Evolutionary conservation across 2,797 vertebrate species (phyloP), one percentile per base, ranked within the genome.

Genomic region (Melanotaenia nigrans): DNA sequence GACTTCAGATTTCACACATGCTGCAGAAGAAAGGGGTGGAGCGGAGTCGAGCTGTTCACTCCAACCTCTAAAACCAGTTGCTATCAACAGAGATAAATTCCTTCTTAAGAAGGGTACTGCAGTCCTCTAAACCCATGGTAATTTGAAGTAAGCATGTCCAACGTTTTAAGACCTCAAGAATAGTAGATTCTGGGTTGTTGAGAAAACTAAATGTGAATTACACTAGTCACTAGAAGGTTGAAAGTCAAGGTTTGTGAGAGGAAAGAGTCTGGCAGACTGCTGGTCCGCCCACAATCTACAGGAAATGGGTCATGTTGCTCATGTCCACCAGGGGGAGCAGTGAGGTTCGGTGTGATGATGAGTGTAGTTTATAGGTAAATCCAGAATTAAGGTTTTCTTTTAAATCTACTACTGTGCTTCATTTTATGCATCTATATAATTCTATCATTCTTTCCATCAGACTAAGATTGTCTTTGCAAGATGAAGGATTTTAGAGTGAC

Each of bases 281-380:
- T 64, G 55, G 30, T 73, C 74, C 58, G 63, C 67, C 68, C 71
- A 75, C 72, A 6, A 78, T 84, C 62, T 85, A 68, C 38, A 63
- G 54, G 40, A 49, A 68, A 68, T 12, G 12, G 40, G 40, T 10
- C 16, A 57, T 61, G 25, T 4, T 18, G 47, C 13, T 25, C 13
- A 38, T n/a, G 20, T 83, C 88, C 89, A 90, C 84, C 86, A 92
- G 90, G 70, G 85, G 90, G 89, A 85, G 90, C 87, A 85, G 71
- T 84, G 77, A 67, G 14, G 16, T 5, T 38, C 36, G 14, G 42
- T 45, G 32, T 6, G 32, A 32, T 33, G 51, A 53, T 12, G 49
- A 25, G 22, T 11, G 51, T 49, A 2, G 47, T 8, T 49, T 49
- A 49, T 22, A 10, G 20, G n/a, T 47, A 49, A n/a, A 49, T 22